phyloP scores from a whole-genome alignment of 2,888 invertebrate genomes.

The Diaphora mendica region DNA sequence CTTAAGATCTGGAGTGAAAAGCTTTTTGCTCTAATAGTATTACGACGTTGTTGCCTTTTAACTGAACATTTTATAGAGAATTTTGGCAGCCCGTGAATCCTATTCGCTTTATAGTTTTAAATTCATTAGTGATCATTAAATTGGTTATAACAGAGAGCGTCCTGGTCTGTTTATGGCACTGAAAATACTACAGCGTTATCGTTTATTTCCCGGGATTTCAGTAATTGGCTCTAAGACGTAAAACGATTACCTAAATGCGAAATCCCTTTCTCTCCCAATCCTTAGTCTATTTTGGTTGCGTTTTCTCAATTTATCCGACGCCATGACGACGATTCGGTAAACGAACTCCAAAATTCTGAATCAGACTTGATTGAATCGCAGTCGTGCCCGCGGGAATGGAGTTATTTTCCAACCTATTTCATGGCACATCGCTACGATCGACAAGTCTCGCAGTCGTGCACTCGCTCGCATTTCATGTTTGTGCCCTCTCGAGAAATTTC shows the following conservation, averaged over 20 bases:
- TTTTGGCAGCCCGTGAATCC: constrained; percentile 38
- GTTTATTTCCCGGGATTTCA: constrained; percentile 50
- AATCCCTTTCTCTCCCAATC: constrained; percentile 61
- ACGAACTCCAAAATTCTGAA: constrained; percentile 84
- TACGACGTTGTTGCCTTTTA: constrained; percentile 40
- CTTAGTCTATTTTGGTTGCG: constrained; percentile 70
- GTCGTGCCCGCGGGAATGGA: constrained; percentile 79
- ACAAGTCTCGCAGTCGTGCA: constrained; percentile 61
- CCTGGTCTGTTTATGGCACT: constrained; percentile 31
- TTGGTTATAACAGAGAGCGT: constrained; percentile 13
- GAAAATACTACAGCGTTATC: constrained; percentile 38
- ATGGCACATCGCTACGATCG: constrained; percentile 68
- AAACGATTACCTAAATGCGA: constrained; percentile 63
- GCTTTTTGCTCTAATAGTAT: constrained; percentile 47
- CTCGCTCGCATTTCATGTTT: constrained; percentile 69
- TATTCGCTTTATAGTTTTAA: constrained; percentile 40
- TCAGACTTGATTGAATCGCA: constrained; percentile 84
- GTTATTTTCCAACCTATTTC: constrained; percentile 85
- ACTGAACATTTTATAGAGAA: constrained; percentile 32
- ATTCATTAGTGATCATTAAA: constrained; percentile 35
- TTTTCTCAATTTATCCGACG: constrained; percentile 67
- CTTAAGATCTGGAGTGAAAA: constrained; percentile 45
- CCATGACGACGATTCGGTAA: constrained; percentile 69
- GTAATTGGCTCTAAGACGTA: constrained; percentile 61
- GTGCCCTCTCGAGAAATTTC: constrained; percentile 80